These are phyloP conservation scores for Sesia bembeciformis DNA, from an alignment of 2,888 invertebrate species.

Conservation along the genomic window DNA sequence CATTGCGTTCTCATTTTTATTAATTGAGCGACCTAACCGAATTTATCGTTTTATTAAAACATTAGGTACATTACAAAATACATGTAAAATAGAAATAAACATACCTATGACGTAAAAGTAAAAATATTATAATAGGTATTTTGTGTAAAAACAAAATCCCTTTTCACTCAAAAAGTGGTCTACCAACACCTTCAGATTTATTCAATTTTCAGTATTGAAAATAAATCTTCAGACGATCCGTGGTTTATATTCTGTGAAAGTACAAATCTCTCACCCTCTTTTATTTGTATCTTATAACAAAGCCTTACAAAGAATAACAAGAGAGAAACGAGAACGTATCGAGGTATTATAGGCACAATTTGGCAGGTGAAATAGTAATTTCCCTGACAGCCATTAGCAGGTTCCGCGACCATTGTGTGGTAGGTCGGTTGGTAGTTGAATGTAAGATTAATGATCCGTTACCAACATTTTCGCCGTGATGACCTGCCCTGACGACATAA, in stretches of 20 bases:
- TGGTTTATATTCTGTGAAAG: slow-evolving; percentile 1
- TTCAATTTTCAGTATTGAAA: neutral
- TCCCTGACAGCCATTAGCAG: slow-evolving; percentile 51
- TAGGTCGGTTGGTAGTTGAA: slow-evolving; percentile 38
- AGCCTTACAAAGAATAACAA: slow-evolving; percentile 20
- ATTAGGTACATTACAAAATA: too few species aligned
- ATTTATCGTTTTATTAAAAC: too few species aligned
- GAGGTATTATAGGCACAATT: neutral
- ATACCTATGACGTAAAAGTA: too few species aligned
- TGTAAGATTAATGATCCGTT: slow-evolving; percentile 60
- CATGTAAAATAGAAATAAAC: too few species aligned
- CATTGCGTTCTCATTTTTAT: too few species aligned
- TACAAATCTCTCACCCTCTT: slow-evolving; percentile 6
- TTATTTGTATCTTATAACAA: slow-evolving; percentile 16
- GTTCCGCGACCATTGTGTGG: slow-evolving; percentile 46
- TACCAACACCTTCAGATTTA: neutral
- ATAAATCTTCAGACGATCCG: neutral
- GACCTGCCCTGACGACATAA: slow-evolving; percentile 40
- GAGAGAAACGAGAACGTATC: slow-evolving; percentile 16
- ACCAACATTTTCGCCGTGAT: slow-evolving; percentile 39
- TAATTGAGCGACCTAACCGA: too few species aligned
- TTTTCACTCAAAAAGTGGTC: neutral
- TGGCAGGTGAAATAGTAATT: slow-evolving; percentile 43
- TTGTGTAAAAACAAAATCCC: neutral
- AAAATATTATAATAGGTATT: too few species aligned